These are phyloP conservation scores for Nannobrachium achirus DNA, from an alignment of 2,113 vertebrate species.

Conservation along the genomic window DNA sequence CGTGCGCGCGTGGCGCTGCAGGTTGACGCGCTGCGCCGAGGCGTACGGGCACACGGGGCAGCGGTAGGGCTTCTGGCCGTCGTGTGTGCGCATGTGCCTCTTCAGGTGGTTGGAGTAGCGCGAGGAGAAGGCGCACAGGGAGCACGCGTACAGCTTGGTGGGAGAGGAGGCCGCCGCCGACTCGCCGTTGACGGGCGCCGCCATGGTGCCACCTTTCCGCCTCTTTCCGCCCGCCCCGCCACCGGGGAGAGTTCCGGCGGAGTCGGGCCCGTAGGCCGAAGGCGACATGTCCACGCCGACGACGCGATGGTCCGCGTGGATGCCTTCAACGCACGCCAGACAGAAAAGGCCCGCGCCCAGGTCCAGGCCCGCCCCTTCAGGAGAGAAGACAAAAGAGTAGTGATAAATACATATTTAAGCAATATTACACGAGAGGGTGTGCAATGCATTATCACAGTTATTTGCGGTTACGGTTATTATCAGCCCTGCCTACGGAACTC, in stretches of 20 bases:
- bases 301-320: slow-evolving; percentile 29
- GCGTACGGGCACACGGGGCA: slow-evolving; percentile 93
- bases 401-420: too few relatives aligned
- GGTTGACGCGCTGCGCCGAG: slow-evolving; percentile 94
- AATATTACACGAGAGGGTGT: not conserved
- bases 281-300: slow-evolving; percentile 14
- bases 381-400: not conserved
- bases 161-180: not conserved
- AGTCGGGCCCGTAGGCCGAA: not conserved
- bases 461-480: too few relatives aligned
- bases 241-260: not conserved
- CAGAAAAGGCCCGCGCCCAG: slow-evolving; percentile 75
- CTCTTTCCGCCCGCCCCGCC: slow-evolving; percentile 17
- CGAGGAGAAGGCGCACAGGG: slow-evolving; percentile 90
- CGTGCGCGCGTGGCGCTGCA: slow-evolving; percentile 93
- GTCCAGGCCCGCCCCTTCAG: slow-evolving; percentile 58
- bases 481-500: too few relatives aligned
- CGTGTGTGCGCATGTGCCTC: slow-evolving; percentile 96
- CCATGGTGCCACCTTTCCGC: too few relatives aligned
- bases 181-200: not conserved
- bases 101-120: slow-evolving; percentile 97
- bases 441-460: too few relatives aligned
- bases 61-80: slow-evolving; percentile 93
- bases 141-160: slow-evolving; percentile 86
- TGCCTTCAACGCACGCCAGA: slow-evolving; percentile 66